These are phyloP conservation scores for Oceanites oceanicus DNA, from an alignment of 2,113 vertebrate species.

Conservation along the genomic window DNA sequence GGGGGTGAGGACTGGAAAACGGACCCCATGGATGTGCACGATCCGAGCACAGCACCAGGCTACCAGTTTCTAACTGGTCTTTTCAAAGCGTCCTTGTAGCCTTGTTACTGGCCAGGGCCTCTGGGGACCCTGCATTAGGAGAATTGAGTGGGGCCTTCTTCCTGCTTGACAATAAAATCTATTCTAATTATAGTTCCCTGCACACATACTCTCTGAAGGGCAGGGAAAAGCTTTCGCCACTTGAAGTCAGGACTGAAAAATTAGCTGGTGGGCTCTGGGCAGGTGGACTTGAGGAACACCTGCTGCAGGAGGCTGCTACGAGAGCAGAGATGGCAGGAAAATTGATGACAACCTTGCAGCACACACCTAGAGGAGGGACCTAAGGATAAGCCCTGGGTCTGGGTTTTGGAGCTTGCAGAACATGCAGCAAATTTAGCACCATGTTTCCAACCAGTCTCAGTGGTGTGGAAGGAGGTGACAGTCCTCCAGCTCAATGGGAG, in stretches of 20 bases:
- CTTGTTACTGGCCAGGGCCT: background rate
- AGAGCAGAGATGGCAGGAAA: background rate
- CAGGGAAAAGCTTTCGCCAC: background rate
- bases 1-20: rapidly evolving
- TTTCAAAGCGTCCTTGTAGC: background rate
- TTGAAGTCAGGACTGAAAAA: background rate
- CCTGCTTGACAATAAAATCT: background rate
- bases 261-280: background rate
- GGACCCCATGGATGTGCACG: background rate
- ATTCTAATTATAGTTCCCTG: background rate
- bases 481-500: background rate
- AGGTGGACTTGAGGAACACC: background rate
- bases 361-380: background rate
- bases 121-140: background rate
- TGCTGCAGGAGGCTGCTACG: background rate
- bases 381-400: background rate
- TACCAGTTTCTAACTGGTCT: background rate
- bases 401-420: background rate
- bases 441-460: background rate
- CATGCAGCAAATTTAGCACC: background rate
- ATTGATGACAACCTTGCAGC: background rate
- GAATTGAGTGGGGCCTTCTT: background rate
- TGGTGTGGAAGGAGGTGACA: background rate
- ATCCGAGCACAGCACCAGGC: background rate
- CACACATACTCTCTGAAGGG: background rate